Evolutionary conservation across 1,140 invertebrate genomes (phyloP).

Genomic region (Atta texana): DNA sequence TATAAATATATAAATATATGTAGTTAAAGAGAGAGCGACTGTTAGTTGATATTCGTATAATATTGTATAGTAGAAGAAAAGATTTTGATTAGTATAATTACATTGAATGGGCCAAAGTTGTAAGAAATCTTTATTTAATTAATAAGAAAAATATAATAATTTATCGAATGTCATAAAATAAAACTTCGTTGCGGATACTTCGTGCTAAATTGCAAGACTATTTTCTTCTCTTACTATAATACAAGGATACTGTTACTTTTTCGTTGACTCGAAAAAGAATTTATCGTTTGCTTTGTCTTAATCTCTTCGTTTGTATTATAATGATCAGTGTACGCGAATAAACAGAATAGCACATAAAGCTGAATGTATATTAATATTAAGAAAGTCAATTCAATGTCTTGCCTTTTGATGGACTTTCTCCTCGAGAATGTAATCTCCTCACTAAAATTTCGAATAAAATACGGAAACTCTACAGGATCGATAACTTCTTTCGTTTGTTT

Average conservation of each 20-base stretch:
- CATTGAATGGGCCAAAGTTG: conserved; percentile 82
- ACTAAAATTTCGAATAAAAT: conserved; percentile 46
- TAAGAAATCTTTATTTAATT: conserved; percentile 66
- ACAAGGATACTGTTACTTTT: neutral
- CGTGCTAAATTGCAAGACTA: conserved; percentile 30
- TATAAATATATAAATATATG: conserved; percentile 78
- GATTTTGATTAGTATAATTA: conserved; percentile 81
- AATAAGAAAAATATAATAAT: conserved; percentile 57
- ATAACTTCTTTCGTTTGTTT: conserved; percentile 24
- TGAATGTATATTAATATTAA: conserved; percentile 60
- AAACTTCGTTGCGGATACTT: conserved; percentile 4
- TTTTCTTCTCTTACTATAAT: conserved; percentile 19
- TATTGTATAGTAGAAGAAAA: conserved; percentile 80
- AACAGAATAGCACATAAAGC: conserved; percentile 36
- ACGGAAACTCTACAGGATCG: conserved; percentile 44
- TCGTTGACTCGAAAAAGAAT: neutral
- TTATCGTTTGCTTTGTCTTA: neutral
- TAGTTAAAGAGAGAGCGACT: conserved; percentile 77
- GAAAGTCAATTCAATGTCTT: conserved; percentile 62
- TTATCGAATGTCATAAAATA: conserved; percentile 19
- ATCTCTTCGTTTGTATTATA: conserved; percentile 26
- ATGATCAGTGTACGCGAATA: conserved; percentile 7
- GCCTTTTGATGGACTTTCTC: conserved; percentile 57
- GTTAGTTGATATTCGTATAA: conserved; percentile 79
- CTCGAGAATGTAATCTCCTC: conserved; percentile 40